Evolutionary conservation across 2,113 vertebrate species (phyloP), one percentile per base, ranked within the genome.

Genomic region (Megaptera novaeangliae): DNA sequence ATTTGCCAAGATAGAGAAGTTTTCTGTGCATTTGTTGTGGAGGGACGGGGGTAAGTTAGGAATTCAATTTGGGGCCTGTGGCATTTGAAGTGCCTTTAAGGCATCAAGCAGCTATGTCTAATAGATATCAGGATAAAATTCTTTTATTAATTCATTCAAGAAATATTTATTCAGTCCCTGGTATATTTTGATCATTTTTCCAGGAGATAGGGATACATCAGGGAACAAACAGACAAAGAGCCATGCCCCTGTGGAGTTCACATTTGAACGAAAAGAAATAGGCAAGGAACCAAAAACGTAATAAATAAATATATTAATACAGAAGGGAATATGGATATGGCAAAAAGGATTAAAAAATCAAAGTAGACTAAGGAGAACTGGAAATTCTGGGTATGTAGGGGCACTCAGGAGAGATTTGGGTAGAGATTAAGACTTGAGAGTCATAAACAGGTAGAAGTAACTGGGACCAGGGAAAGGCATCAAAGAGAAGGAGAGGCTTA

Each of bases 101-200:
- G 83, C 63, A 59, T 61, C 63, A 61, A 87, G 63, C 31, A 94
- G 39, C 25, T 39, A 31, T 84, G 17, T 52, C 74, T 46, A 84
- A 27, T 21, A 68, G 29, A 20, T n/a, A 89, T 59, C 4, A 88
- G 44, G 9, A 74, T 49, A 92, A 3, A 92, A 36, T 14, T 46
- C 74, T 78, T 94, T 63, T 11, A 69, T 36, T 85, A 72, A 85
- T 91, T 92, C 31, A 69, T 36, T 94, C 25, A 52, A n/a, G 55
- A 63, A 80, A 57, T 71, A 85, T 55, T 31, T 63, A 59, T 31
- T 64, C 11, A 57, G 18, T 12, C 66, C 46, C 15, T 74, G 18
- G 12, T 25, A 64, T 17, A 1, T 81, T 39, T 15, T 25, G 23
- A 46, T 66, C 20, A 46, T 34, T 71, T 12, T 52, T 36, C n/a